Base-by-base conservation (phyloP, 2,888 invertebrate genomes). In the Nephrotoma appendiculata region DNA sequence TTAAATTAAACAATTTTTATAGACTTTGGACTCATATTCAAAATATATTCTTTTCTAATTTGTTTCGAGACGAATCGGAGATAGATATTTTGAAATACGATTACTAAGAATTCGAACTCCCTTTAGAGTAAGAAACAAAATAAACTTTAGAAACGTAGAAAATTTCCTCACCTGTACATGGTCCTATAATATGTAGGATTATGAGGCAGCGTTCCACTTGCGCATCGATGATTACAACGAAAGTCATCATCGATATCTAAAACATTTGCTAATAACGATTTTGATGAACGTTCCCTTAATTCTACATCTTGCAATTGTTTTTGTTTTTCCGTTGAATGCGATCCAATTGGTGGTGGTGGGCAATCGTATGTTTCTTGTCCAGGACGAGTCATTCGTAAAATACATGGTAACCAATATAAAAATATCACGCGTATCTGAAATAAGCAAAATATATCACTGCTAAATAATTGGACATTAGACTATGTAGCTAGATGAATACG, bases 231-330 rank as follows among this genome's bases (percentile, higher is more conserved):
- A 91, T 95, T 94, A 92, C 96, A 96, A 89, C 96, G 94, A 92
- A 97, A 97, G 93, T 98, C 98, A 92, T 98, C 98, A 92, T 98
- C 98, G 92, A 98, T 97, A 93, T 98, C 98, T 90, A 98, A 94
- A 90, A 98, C 98, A 92, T 98, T 98, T 90, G 98, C 98, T 90
- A 99, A 94, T 90, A 99, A 94, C 91, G 98, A 98, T 93, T 98
- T 97, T 90, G 98, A 98, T 89, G 98, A 98, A 91, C 94, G 95
- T 91, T 97, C 97, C 91, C 96, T 96, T 90, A 97, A 93, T 93
- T 97, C 97, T 90, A 97, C 93, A 92, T 97, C 97, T 88, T 96
- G 94, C 92, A 97, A 94, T 89, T 92, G 91, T 89, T 91, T 91
- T 89, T 92, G 91, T 87, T 91, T 91, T 45, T 97, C 89, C 92